A percentile compares a stretch with the other conserved stretches of the same genome.
Conservation (phyloP, 2,113 vertebrate species). For the Caranx ignobilis region DNA sequence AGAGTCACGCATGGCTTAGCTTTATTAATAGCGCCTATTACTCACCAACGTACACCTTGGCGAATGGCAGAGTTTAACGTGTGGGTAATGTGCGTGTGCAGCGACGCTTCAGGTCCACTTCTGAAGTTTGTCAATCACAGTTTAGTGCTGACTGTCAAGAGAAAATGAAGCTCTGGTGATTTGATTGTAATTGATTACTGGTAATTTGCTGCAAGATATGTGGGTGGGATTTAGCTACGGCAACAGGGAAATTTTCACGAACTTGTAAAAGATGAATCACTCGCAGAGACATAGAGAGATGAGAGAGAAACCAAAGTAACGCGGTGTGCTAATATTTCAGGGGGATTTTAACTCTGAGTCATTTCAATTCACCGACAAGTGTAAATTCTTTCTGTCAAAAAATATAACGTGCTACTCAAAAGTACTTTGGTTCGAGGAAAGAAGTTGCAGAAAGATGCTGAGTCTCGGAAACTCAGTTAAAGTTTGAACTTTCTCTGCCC, state of each 20-base stretch:
- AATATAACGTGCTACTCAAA: conserved; percentile 51
- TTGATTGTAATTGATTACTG: conserved; percentile 32
- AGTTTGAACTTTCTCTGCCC: conserved; percentile 70
- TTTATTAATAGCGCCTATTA: conserved; percentile 80
- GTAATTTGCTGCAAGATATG: conserved; percentile 54
- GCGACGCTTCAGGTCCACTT: conserved; percentile 48
- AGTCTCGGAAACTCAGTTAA: conserved; percentile 54
- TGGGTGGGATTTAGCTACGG: conserved; percentile 67
- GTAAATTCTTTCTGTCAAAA: conserved; percentile 57
- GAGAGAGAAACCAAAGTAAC: conserved; percentile 60
- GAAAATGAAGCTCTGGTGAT: conserved; percentile 11
- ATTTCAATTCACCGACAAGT: conserved; percentile 51
- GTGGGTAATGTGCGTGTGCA: conserved; percentile 55
- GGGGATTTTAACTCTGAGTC: conserved; percentile 70
- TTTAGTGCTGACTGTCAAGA: conserved; percentile 37
- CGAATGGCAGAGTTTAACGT: conserved; percentile 30
- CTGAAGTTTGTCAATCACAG: conserved; percentile 71
- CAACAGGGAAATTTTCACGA: conserved; percentile 64
- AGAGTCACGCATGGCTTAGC: conserved; percentile 72
- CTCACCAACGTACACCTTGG: conserved; percentile 40
- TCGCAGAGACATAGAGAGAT: conserved; percentile 56
- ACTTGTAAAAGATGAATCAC: conserved; percentile 71
- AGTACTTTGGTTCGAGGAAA: conserved; percentile 19
- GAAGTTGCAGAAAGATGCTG: conserved; percentile 24
- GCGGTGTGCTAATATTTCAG: conserved; percentile 52